These are phyloP conservation scores for Stramonita haemastoma DNA, from an alignment of 2,888 invertebrate species.

Conservation along the genomic window DNA sequence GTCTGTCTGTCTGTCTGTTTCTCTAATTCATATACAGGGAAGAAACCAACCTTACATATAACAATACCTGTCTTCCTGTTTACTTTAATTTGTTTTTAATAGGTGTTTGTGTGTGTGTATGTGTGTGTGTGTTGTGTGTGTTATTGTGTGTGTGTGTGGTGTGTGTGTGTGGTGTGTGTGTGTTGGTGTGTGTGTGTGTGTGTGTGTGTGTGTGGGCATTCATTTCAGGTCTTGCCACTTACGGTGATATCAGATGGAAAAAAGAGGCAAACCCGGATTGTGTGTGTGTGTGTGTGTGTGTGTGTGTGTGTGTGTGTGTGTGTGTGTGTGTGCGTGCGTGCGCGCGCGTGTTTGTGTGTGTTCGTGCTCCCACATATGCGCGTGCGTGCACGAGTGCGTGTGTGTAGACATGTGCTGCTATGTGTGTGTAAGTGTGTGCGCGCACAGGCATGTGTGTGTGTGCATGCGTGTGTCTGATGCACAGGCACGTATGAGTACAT, in stretches of 20 bases:
- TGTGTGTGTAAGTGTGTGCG: conserved; percentile 11
- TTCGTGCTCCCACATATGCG: background rate
- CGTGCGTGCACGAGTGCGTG: background rate
- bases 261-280: too few relatives aligned
- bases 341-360: conserved; percentile 10
- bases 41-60: too few relatives aligned
- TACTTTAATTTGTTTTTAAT: background rate
- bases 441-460: conserved; percentile 20
- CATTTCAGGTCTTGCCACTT: too few relatives aligned
- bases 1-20: background rate
- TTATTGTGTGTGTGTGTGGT: too few relatives aligned
- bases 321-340: conserved; percentile 7
- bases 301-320: conserved; percentile 13
- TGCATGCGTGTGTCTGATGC: conserved; percentile 23
- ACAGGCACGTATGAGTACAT: too few relatives aligned
- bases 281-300: conserved; percentile 24
- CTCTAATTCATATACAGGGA: background rate
- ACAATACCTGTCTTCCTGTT: background rate
- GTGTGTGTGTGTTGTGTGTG: conserved; percentile 19
- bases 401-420: background rate
- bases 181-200: conserved; percentile 3
- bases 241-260: too few relatives aligned
- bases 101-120: background rate
- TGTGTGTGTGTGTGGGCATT: background rate
- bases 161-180: conserved; percentile 18